These are phyloP conservation scores for Carcinoscorpius rotundicauda DNA, from an alignment of 1,140 invertebrate genomes.

Conservation along the genomic window DNA sequence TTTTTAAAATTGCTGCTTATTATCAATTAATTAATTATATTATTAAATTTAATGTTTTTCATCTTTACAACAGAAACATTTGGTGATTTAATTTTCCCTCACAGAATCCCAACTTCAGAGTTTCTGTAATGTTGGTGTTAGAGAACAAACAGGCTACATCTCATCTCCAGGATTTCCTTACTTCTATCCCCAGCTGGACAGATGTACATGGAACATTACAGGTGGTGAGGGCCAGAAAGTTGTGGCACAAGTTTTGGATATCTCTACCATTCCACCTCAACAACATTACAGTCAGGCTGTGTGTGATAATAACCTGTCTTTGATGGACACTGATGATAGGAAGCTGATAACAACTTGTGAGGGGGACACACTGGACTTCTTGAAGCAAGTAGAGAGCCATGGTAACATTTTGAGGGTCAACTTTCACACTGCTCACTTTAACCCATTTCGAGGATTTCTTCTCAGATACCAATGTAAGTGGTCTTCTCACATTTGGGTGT, in stretches of 20 bases:
- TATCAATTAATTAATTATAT: too few relatives aligned
- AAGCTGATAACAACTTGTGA: slow-evolving; percentile 34
- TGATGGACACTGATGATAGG: slow-evolving; percentile 24
- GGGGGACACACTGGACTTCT: slow-evolving; percentile 30
- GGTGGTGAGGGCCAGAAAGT: slow-evolving; percentile 40
- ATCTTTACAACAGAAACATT: too few relatives aligned
- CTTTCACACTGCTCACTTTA: slow-evolving; percentile 2
- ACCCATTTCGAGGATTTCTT: slow-evolving; percentile 3
- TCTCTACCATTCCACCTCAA: slow-evolving; percentile 42
- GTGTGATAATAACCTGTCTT: slow-evolving; percentile 33
- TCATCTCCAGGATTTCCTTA: slow-evolving; percentile 48
- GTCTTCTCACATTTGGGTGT: too few relatives aligned
- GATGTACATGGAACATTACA: slow-evolving; percentile 41
- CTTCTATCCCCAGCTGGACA: slow-evolving; percentile 38
- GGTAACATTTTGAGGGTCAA: slow-evolving; percentile 34
- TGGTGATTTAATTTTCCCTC: too few relatives aligned
- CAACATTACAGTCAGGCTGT: slow-evolving; percentile 36
- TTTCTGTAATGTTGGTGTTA: background rate
- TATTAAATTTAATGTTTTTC: too few relatives aligned
- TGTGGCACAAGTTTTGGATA: slow-evolving; percentile 41
- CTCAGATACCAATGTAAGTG: background rate
- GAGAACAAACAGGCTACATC: slow-evolving; percentile 36
- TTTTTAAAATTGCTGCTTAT: too few relatives aligned
- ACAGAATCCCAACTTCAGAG: background rate
- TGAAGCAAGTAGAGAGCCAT: slow-evolving; percentile 30